Evolutionary conservation across 2,888 invertebrate genomes (phyloP).

Genomic region (Ernsta delagoae): DNA sequence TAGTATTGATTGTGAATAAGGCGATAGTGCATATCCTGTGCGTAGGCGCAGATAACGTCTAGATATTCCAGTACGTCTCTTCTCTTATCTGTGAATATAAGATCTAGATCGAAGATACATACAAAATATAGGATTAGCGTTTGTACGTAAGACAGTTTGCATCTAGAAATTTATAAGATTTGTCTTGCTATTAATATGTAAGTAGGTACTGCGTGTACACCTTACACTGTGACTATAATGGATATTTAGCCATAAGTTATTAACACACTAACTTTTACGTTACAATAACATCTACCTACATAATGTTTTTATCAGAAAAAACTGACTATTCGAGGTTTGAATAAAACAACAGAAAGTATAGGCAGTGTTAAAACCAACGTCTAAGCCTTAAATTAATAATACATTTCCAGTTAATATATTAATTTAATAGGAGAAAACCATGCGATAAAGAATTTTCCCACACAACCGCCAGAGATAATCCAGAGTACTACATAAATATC

Average conservation of each 20-base stretch:
- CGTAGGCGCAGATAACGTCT: not conserved
- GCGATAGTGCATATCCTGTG: slow-evolving; percentile 7
- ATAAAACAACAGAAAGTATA: no score
- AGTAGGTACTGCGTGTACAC: not conserved
- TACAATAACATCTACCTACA: no score
- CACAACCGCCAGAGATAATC: not conserved
- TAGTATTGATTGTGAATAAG: no score
- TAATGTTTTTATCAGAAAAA: no score
- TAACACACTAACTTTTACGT: no score
- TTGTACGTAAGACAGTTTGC: not conserved
- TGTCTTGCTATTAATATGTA: not conserved
- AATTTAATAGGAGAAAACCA: not conserved
- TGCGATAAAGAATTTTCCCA: not conserved
- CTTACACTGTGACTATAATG: not conserved
- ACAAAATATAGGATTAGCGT: not conserved
- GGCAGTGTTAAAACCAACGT: no score
- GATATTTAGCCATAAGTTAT: not conserved
- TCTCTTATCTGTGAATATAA: no score
- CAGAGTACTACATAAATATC: no score
- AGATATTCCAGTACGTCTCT: no score
- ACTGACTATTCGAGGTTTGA: no score
- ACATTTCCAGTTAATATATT: not conserved
- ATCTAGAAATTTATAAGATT: not conserved
- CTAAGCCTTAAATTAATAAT: not conserved
- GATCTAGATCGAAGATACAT: no score